Percentiles rank a stretch among this genome's conserved stretches.
phyloP scores from a whole-genome alignment of 2,888 invertebrate genomes.

The Parascotia fuliginaria region DNA sequence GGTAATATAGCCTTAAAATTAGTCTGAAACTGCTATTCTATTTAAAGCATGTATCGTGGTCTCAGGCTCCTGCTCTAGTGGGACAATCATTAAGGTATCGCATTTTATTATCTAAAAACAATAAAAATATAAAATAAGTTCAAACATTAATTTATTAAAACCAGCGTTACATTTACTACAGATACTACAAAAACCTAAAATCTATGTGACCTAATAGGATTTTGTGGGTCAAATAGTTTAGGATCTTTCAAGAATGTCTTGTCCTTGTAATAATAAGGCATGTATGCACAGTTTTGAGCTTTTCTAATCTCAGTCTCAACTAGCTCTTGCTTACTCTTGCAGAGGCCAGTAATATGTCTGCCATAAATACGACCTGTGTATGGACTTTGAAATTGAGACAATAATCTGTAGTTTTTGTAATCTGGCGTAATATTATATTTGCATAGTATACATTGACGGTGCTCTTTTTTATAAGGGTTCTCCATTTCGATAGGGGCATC shows the following conservation, averaged over 20 bases:
- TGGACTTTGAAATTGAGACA: slow-evolving; percentile 98
- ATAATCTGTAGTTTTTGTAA: slow-evolving; percentile 95
- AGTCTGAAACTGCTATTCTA: no score
- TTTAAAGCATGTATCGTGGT: no score
- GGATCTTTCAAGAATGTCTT: slow-evolving; percentile 94
- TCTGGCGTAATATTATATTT: slow-evolving; percentile 92
- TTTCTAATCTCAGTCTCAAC: slow-evolving; percentile 91
- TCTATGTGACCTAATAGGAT: slow-evolving; percentile 92
- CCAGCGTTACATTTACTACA: slow-evolving; percentile 17
- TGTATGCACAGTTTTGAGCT: slow-evolving; percentile 92
- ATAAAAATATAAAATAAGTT: slow-evolving; percentile 5
- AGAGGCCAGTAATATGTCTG: slow-evolving; percentile 97
- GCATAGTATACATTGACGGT: slow-evolving; percentile 92
- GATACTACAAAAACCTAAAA: slow-evolving; percentile 62
- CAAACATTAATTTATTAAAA: slow-evolving; percentile 18
- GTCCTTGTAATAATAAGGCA: slow-evolving; percentile 94
- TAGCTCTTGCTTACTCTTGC: slow-evolving; percentile 90
- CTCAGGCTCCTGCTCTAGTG: no score
- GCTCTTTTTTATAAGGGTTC: slow-evolving; percentile 93
- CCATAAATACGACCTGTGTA: slow-evolving; percentile 97
- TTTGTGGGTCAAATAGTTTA: slow-evolving; percentile 94
- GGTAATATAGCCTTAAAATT: no score
- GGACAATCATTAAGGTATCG: no score
- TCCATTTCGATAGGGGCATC: slow-evolving; percentile 86
- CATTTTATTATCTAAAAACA: no score